These are phyloP conservation scores for Tokudaia muenninki DNA, from an alignment of 2,797 vertebrate species.

Conservation along the genomic window DNA sequence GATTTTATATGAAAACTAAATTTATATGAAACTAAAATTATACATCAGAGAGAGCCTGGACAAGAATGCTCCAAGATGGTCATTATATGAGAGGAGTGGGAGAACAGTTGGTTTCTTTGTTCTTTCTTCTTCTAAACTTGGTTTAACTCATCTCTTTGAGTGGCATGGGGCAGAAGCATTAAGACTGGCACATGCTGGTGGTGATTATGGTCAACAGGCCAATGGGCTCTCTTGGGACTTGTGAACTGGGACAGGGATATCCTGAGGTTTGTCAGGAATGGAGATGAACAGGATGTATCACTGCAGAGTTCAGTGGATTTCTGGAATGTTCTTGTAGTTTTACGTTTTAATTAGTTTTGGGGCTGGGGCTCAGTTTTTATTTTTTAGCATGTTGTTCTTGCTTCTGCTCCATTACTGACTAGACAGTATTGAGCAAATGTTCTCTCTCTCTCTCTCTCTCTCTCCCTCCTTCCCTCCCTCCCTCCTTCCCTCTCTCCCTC, in stretches of 20 bases:
- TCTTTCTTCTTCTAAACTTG: slow-evolving; percentile 5
- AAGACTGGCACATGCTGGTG: background rate
- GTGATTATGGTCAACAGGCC: background rate
- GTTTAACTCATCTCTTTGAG: background rate
- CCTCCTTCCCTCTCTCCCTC: background rate
- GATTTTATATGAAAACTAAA: slow-evolving; percentile 52
- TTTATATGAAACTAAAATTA: slow-evolving; percentile 40
- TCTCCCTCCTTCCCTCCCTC: too few relatives aligned
- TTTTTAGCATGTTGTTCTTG: background rate
- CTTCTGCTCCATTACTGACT: background rate
- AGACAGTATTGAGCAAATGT: background rate
- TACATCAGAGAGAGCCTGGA: slow-evolving; percentile 3
- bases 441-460: background rate
- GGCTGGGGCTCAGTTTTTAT: background rate
- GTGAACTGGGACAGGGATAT: background rate
- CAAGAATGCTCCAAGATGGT: background rate
- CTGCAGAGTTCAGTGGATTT: background rate
- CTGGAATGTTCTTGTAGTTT: background rate
- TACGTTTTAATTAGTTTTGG: background rate
- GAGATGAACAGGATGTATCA: background rate
- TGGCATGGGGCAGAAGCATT: background rate
- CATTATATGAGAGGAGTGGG: background rate
- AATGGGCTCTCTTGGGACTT: too few relatives aligned
- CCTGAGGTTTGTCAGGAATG: background rate
- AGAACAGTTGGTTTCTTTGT: background rate